Conservation (phyloP, 2,113 vertebrate genomes). For the Nicator chloris region DNA sequence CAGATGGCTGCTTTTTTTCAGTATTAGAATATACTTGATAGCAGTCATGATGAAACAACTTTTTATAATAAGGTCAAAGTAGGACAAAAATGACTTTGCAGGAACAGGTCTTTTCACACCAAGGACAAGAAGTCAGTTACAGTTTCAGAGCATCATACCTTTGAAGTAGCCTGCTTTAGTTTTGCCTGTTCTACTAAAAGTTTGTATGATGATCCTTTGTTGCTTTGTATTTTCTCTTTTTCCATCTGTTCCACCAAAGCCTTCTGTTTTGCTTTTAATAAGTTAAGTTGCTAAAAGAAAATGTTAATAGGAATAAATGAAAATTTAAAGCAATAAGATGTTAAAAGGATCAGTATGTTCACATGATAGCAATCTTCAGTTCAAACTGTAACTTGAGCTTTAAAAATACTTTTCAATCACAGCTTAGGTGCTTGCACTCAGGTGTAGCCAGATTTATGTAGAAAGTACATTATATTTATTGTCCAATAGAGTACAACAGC, state of each 20-base stretch:
- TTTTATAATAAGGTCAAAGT: neutral
- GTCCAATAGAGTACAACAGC: neutral
- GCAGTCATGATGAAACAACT: neutral
- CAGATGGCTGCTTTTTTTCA: neutral
- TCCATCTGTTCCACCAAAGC: slow-evolving; percentile 99
- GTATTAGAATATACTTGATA: neutral
- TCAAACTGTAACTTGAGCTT: neutral
- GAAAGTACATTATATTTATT: neutral
- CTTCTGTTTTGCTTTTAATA: slow-evolving; percentile 99
- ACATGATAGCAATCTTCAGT: slow-evolving; percentile 25
- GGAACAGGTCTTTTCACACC: slow-evolving; percentile 47
- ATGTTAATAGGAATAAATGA: slow-evolving; percentile 72
- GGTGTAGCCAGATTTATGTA: neutral
- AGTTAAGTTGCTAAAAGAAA: slow-evolving; percentile 98
- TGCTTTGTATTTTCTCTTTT: slow-evolving; percentile 99
- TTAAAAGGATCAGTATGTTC: slow-evolving; percentile 63
- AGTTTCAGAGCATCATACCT: slow-evolving; percentile 80
- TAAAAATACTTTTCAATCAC: neutral
- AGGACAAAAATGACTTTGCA: slow-evolving; percentile 51
- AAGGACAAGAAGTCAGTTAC: slow-evolving; percentile 53
- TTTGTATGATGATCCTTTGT: slow-evolving; percentile 99
- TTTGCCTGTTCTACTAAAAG: slow-evolving; percentile 99
- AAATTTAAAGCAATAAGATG: slow-evolving; percentile 68
- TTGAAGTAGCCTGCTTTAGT: slow-evolving; percentile 98
- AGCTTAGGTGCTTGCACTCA: neutral